Evolutionary conservation across 1,140 invertebrate species (phyloP).

Genomic region (Acyrthosiphon pisum): DNA sequence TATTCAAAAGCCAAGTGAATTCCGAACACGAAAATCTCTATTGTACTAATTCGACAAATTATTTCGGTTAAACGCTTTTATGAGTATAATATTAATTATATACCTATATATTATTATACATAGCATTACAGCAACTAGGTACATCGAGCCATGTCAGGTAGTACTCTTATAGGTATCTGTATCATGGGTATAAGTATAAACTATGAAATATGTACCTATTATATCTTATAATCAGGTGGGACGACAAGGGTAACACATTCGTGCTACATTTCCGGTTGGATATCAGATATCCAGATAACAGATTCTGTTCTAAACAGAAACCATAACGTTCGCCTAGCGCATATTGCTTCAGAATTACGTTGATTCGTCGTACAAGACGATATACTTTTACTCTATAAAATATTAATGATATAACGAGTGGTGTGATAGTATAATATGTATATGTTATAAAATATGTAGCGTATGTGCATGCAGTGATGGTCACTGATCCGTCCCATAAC

Average conservation of each 20-base stretch:
- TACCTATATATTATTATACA: not conserved
- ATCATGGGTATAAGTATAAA: no score
- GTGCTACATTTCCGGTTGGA: not conserved
- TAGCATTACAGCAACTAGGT: no score
- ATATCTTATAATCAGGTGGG: not conserved
- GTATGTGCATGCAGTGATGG: not conserved
- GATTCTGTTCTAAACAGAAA: not conserved
- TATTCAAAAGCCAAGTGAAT: not conserved
- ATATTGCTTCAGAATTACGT: not conserved
- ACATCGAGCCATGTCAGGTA: not conserved
- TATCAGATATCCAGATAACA: not conserved
- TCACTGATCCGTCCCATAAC: not conserved
- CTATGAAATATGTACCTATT: no score
- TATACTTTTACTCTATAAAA: conserved; percentile 13
- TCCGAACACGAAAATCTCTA: not conserved
- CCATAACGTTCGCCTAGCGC: not conserved
- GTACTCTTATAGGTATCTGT: not conserved
- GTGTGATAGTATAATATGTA: not conserved
- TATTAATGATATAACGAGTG: not conserved
- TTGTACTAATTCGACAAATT: not conserved
- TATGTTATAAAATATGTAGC: not conserved
- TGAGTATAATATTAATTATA: not conserved
- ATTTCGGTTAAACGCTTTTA: not conserved
- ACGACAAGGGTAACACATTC: not conserved
- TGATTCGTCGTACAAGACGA: not conserved